Conservation (phyloP, 2,888 invertebrate species). For the Drosophila aldrichi region DNA sequence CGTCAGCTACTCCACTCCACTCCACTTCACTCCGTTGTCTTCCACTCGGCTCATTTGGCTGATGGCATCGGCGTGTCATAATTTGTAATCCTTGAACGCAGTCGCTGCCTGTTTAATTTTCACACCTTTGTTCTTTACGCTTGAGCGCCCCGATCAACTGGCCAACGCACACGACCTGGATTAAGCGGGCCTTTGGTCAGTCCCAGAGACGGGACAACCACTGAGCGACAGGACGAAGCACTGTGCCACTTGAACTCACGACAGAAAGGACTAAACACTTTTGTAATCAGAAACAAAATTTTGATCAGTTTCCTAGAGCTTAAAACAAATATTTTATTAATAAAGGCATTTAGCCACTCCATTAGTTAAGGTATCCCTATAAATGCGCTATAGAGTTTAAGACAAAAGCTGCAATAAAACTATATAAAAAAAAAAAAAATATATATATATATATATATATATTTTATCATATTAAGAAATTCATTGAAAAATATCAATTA, state of each 20-base stretch:
- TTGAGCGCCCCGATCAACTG: conserved; percentile 33
- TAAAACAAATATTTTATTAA: not conserved
- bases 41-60: conserved; percentile 60
- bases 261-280: not conserved
- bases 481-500: no score
- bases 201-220: conserved; percentile 12
- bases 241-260: conserved; percentile 32
- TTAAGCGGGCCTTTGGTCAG: conserved; percentile 30
- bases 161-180: conserved; percentile 5
- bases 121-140: conserved; percentile 74
- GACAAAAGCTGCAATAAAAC: no score
- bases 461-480: no score
- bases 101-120: conserved; percentile 75
- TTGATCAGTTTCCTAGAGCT: not conserved
- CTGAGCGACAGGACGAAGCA: conserved; percentile 5
- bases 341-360: no score
- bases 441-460: no score
- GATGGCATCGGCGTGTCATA: conserved; percentile 79
- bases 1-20: not conserved
- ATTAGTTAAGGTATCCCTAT: no score
- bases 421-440: no score
- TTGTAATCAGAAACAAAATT: not conserved
- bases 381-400: no score
- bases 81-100: conserved; percentile 82
- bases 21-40: no score